These are phyloP conservation scores for Balanococcus diminutus DNA, from an alignment of 2,888 invertebrate species.

Conservation along the genomic window DNA sequence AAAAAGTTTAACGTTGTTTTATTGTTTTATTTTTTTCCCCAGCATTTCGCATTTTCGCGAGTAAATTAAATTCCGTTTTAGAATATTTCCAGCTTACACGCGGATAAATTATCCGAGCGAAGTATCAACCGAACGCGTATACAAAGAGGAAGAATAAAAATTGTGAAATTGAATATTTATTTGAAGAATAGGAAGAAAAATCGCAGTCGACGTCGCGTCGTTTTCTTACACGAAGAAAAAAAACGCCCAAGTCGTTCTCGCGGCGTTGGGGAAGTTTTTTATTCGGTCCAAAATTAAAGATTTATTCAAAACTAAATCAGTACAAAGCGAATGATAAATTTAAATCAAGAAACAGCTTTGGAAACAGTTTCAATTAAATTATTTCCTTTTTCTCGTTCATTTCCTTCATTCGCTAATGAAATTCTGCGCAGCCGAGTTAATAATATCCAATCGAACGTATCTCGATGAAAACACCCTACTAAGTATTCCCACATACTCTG, in stretches of 20 bases:
- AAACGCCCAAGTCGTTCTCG: neutral
- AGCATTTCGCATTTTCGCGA: neutral
- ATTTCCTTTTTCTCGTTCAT: slow-evolving; percentile 25
- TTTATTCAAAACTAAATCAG: slow-evolving; percentile 9
- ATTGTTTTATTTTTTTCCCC: neutral
- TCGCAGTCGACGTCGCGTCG: neutral
- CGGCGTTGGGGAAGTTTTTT: neutral
- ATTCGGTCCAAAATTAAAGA: slow-evolving; percentile 6
- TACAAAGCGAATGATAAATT: neutral
- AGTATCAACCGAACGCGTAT: neutral
- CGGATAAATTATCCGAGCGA: neutral
- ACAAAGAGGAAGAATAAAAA: neutral
- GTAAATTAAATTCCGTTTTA: slow-evolving; percentile 4
- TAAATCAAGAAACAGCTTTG: slow-evolving; percentile 8
- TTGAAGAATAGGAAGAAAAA: neutral
- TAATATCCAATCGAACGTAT: neutral
- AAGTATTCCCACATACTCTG: neutral
- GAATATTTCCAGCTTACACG: neutral
- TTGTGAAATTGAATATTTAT: slow-evolving; percentile 18
- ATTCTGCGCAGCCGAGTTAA: neutral
- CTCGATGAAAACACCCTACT: neutral
- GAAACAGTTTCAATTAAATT: slow-evolving; percentile 14
- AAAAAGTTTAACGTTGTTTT: neutral
- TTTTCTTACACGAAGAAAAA: neutral
- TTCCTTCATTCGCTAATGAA: slow-evolving; percentile 4